phyloP scores from a whole-genome alignment of 2,888 invertebrate genomes.

The Oxystoma pomonae region DNA sequence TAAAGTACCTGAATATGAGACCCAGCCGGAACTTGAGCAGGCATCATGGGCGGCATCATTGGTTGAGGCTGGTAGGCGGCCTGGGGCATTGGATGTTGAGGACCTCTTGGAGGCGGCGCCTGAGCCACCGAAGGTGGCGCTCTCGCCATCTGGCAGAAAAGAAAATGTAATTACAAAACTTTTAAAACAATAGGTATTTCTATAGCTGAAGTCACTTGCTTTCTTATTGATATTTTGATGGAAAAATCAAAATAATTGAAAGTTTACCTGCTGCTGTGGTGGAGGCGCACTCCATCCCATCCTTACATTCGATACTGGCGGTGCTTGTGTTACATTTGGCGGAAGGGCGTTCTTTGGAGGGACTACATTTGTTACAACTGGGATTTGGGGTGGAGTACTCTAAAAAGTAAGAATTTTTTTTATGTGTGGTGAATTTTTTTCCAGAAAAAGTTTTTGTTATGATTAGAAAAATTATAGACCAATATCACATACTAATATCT shows the following conservation, averaged over 20 bases:
- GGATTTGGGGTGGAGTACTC: constrained; percentile 54
- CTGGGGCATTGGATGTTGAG: constrained; percentile 43
- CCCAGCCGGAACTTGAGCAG: constrained; percentile 22
- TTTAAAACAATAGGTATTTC: no score
- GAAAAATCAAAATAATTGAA: not conserved
- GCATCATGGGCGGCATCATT: constrained; percentile 44
- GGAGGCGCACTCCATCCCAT: constrained; percentile 39
- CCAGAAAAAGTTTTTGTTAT: no score
- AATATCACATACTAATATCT: no score
- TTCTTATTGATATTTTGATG: no score
- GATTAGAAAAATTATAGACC: no score
- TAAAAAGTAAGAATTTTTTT: constrained; percentile 5
- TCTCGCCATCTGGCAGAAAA: no score
- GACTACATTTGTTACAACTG: constrained; percentile 34
- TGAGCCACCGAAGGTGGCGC: constrained; percentile 28
- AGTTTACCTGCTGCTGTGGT: constrained; percentile 24
- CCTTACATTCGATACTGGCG: constrained; percentile 33
- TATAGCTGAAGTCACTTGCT: no score
- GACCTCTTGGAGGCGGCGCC: constrained; percentile 46
- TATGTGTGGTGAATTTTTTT: not conserved
- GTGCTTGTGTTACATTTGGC: constrained; percentile 24
- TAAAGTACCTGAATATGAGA: constrained; percentile 29
- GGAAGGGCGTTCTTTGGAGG: constrained; percentile 31
- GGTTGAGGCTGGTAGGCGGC: constrained; percentile 46
- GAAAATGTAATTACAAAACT: no score